Percentiles rank a stretch among this genome's conserved stretches.
Conservation (phyloP, 2,888 invertebrate genomes). For the Cepaea hortensis region DNA sequence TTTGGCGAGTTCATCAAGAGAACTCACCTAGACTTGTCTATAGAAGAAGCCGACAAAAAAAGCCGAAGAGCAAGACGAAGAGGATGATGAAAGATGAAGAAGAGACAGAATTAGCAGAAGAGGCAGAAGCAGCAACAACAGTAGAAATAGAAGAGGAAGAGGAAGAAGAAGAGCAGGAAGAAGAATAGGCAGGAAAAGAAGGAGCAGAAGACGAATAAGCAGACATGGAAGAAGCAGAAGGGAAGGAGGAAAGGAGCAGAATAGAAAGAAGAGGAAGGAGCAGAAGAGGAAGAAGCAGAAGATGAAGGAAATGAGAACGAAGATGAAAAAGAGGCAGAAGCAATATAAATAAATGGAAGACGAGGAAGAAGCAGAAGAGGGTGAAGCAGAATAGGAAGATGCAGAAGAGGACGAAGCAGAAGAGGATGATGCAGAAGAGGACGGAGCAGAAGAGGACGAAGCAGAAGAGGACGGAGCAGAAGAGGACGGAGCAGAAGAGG, state of each 20-base stretch:
- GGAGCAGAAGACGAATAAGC: background rate
- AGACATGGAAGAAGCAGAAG: background rate
- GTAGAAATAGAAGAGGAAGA: no score
- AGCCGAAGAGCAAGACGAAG: no score
- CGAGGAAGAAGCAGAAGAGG: background rate
- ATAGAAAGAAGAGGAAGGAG: background rate
- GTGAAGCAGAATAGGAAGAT: background rate
- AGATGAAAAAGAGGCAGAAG: background rate
- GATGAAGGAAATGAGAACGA: background rate
- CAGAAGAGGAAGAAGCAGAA: background rate
- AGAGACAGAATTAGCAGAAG: no score
- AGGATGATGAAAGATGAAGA: no score
- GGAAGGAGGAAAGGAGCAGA: background rate
- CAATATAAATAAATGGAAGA: background rate
- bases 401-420: slow-evolving; percentile 11
- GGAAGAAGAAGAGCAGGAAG: no score
- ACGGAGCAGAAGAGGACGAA: background rate
- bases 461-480: background rate
- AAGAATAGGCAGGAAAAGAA: background rate
- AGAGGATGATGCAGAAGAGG: background rate
- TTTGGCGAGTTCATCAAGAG: no score
- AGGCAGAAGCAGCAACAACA: no score
- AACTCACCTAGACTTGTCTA: no score
- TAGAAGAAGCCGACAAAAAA: no score
- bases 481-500: background rate